Base-by-base conservation (phyloP, 2,113 vertebrate genomes). In the Elachura formosa region DNA sequence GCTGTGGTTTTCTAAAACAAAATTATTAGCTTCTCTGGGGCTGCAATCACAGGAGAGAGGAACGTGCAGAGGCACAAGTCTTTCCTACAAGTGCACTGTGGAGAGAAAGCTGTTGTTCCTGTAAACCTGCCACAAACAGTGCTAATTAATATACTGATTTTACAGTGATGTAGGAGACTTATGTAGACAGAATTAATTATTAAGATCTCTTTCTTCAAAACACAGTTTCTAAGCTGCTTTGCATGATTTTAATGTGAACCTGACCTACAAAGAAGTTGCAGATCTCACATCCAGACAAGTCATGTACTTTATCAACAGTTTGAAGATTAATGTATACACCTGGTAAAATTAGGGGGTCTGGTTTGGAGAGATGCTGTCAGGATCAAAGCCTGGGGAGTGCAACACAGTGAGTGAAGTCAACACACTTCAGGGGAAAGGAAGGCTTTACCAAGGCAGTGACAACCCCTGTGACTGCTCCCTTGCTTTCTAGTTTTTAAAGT, bases 121-220 rank as follows among this genome's bases (percentile, higher is more conserved):
- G 51, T 78, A 87, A 87, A 93, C 24, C 63, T 94, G 89, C 75
- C 94, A 92, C 91, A 94, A 88, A 72, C 75, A 88, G 34, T 0
- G 0, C 67, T 96, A 94, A 96, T 94, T 95, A 94, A 86, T 63
- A 85, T 54, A 49, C 82, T 43, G 71, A 73, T 88, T 92, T 91
- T 79, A 49, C 75, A 93, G 90, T 58, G 88, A 90, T 69, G 67
- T 34, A 18, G 59, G 29, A 55, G 22, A 74, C 55, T 69, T 87
- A 33, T 33, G 55, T 33, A 90, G 81, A 49, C 48, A 75, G 82
- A 92, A 96, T 96, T 94, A 95, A 94, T 96, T 96, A 96, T 94
- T 95, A 85, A 95, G 62, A 43, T 61, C 31, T 63, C 67, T 90
- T 58, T 85, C 89, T 90, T 94, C 89, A 93, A 83, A 95, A 93